Evolutionary conservation across 2,113 vertebrate genomes (phyloP), one percentile per base, ranked within the genome.

Genomic region (Aix galericulata): DNA sequence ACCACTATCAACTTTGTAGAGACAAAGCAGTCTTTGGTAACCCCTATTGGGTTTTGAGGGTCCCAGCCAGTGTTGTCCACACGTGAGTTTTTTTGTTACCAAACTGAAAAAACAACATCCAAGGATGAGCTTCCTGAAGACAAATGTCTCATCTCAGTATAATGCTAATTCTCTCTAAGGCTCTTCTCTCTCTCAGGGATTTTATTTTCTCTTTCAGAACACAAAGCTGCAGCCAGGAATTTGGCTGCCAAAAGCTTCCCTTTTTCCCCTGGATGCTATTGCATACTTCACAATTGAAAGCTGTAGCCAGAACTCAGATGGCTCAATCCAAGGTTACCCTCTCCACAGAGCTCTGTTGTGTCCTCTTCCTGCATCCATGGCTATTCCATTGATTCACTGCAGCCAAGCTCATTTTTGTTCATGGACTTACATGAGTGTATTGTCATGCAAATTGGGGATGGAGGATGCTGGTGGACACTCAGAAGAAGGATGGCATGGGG

Each of bases 51-150:
- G 13, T 82, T 94, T 80, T 84, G 89, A 69, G 75, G 44, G 48
- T 81, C 83, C 84, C 77, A 92, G 75, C 18, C 55, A 80, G 68
- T 80, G 46, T 32, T 93, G 60, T 31, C 75, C 63, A 86, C 38
- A 83, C 1, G 4, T 22, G 48, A 86, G 42, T 90, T 77, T 93
- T 88, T 94, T 94, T 91, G 40, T 88, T 85, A 84, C 42, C 31
- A 73, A 78, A 88, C 34, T 74, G 73, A 88, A 91, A 87, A 93
- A 91, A 29, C 59, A 81, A 95, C 95, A 95, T 95, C 78, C 92
- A 75, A 77, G 38, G 44, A n/a, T 38, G 68, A 95, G 27, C 60
- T 93, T 96, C 20, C 88, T 90, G 50, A 74, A 94, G 80, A 73
- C 78, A 73, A 96, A 88, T 60, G 25, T 75, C 85, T 96, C 68